These are phyloP conservation scores for Hylomyscus alleni DNA, from an alignment of 2,797 vertebrate species.

Conservation along the genomic window DNA sequence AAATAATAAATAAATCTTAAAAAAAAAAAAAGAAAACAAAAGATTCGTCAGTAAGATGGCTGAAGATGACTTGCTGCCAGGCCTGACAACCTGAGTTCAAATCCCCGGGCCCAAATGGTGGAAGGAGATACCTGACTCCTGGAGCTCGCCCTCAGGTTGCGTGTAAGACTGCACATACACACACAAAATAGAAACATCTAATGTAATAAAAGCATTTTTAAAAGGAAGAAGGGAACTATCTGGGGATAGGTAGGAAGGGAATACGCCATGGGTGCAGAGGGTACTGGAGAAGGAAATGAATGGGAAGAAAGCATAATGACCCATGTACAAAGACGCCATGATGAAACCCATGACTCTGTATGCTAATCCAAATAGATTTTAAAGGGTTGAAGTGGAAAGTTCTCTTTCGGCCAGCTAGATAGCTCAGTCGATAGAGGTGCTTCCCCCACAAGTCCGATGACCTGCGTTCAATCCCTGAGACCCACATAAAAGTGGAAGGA, in stretches of 20 bases:
- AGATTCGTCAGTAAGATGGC: background rate
- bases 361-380: background rate
- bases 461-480: background rate
- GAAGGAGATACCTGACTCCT: background rate
- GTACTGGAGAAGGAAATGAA: background rate
- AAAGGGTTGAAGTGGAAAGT: background rate
- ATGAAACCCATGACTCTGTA: background rate
- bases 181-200: background rate
- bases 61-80: background rate
- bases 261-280: background rate
- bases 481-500: background rate
- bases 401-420: background rate
- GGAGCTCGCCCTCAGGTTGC: background rate
- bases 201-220: background rate
- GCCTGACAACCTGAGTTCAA: background rate
- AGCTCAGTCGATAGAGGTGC: background rate
- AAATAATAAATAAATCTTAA: no score
- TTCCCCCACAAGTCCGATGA: background rate
- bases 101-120: background rate
- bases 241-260: background rate
- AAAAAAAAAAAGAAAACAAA: no score
- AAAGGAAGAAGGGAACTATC: background rate
- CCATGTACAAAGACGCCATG: no score
- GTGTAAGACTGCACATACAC: background rate
- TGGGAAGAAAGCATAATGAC: background rate